Conservation (phyloP, 2,888 invertebrate genomes). For the Limulus polyphemus region DNA sequence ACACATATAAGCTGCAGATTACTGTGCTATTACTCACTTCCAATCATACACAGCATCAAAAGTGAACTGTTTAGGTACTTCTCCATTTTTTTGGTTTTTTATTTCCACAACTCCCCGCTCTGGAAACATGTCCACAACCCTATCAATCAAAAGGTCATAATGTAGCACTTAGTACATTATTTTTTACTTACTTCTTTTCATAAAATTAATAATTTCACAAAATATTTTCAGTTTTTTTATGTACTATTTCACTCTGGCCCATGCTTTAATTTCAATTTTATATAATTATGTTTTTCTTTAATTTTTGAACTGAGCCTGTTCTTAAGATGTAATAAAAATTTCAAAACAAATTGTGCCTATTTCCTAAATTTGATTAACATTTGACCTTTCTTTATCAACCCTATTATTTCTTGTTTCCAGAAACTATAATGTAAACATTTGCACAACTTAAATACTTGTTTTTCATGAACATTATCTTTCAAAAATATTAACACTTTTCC, state of each 20-base stretch:
- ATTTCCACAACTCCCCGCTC: constrained; percentile 83
- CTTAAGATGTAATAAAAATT: constrained; percentile 2
- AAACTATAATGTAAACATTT: too few species aligned
- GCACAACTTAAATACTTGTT: too few species aligned
- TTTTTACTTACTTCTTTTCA: too few species aligned
- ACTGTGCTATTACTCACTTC: constrained; percentile 42
- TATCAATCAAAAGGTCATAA: constrained; percentile 31
- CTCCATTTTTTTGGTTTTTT: constrained; percentile 59
- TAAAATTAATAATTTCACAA: too few species aligned
- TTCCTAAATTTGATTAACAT: constrained; percentile 11
- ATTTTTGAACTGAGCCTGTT: neutral
- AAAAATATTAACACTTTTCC: constrained; percentile 10
- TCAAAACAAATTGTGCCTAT: constrained; percentile 4
- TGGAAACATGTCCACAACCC: constrained; percentile 66
- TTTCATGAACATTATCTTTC: too few species aligned
- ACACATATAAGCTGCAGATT: constrained; percentile 17
- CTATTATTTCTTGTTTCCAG: neutral
- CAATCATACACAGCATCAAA: constrained; percentile 96
- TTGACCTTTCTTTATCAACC: neutral
- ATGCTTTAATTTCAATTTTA: too few species aligned
- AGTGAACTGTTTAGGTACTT: constrained; percentile 71
- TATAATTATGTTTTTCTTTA: neutral
- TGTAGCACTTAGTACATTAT: too few species aligned
- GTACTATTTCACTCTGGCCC: too few species aligned
- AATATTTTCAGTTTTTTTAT: too few species aligned